Conservation (phyloP, 1,140 invertebrate species). For the Zaprionus davidi region DNA sequence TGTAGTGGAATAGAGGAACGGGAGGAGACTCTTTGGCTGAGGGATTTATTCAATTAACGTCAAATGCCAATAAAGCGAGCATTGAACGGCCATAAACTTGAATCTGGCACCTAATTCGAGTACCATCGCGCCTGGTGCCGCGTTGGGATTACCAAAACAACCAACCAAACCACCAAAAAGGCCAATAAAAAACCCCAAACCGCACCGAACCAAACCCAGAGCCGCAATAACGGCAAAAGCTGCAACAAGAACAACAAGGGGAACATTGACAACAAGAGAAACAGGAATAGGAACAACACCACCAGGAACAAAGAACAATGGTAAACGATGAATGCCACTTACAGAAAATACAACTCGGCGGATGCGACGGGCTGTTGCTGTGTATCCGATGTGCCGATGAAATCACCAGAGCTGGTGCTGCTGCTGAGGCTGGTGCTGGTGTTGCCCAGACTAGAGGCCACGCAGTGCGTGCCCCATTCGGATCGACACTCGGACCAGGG, state of each 20-base stretch:
- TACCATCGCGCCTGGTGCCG: background rate
- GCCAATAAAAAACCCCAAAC: background rate
- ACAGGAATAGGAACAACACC: background rate
- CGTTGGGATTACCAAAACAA: conserved; percentile 63
- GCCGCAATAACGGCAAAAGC: background rate
- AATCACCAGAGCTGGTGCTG: conserved; percentile 29
- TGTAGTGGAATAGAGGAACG: conserved; percentile 8
- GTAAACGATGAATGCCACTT: conserved; percentile 63
- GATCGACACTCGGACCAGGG: conserved; percentile 89
- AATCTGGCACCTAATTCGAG: conserved; percentile 48
- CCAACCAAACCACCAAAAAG: conserved; percentile 30
- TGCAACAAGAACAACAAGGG: conserved; percentile 20
- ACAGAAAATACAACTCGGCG: conserved; percentile 83
- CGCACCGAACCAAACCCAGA: background rate
- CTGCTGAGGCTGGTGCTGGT: conserved; percentile 36
- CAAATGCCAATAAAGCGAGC: conserved; percentile 65
- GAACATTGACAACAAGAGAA: background rate
- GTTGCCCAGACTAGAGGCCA: conserved; percentile 66
- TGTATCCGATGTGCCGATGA: conserved; percentile 19
- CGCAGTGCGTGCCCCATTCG: conserved; percentile 86
- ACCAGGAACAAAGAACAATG: conserved; percentile 7
- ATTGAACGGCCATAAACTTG: conserved; percentile 68
- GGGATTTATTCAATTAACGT: conserved; percentile 69
- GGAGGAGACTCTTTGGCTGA: background rate
- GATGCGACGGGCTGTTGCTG: conserved; percentile 65